phyloP scores from a whole-genome alignment of 2,888 invertebrate genomes.

The Brachypalpus laphriformis region DNA sequence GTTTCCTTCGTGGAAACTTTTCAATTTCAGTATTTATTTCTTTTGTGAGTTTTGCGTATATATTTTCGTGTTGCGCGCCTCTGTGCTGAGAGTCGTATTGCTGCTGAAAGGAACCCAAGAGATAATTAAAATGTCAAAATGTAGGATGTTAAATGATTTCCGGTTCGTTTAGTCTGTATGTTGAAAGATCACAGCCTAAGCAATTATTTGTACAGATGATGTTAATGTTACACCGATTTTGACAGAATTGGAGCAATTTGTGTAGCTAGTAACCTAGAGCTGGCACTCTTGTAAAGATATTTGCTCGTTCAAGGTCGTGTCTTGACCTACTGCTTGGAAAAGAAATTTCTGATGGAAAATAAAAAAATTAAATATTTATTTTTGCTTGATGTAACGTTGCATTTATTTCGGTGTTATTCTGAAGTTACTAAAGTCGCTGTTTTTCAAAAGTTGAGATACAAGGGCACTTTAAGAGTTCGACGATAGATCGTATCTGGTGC shows the following conservation, averaged over 20 bases:
- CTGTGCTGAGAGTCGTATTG: background rate
- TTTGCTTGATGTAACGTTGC: no score
- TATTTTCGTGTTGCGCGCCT: slow-evolving; percentile 9
- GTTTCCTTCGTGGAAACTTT: slow-evolving; percentile 54
- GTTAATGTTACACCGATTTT: background rate
- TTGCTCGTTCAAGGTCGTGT: background rate
- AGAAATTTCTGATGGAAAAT: no score
- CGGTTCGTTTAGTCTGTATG: slow-evolving; percentile 17
- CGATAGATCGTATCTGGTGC: no score
- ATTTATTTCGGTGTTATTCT: no score
- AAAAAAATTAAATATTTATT: no score
- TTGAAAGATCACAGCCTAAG: background rate
- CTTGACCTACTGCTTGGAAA: background rate
- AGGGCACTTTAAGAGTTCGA: no score
- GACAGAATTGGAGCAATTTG: background rate
- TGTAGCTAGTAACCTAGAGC: background rate
- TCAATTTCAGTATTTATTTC: slow-evolving; percentile 32
- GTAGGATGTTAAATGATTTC: slow-evolving; percentile 42
- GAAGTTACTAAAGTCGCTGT: no score
- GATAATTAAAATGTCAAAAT: slow-evolving; percentile 56
- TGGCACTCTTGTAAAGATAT: background rate
- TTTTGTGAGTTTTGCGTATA: background rate
- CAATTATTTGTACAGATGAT: background rate
- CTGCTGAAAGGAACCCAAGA: background rate
- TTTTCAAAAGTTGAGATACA: no score